phyloP scores from a whole-genome alignment of 2,113 vertebrate species.

The Urocynchramus pylzowi region DNA sequence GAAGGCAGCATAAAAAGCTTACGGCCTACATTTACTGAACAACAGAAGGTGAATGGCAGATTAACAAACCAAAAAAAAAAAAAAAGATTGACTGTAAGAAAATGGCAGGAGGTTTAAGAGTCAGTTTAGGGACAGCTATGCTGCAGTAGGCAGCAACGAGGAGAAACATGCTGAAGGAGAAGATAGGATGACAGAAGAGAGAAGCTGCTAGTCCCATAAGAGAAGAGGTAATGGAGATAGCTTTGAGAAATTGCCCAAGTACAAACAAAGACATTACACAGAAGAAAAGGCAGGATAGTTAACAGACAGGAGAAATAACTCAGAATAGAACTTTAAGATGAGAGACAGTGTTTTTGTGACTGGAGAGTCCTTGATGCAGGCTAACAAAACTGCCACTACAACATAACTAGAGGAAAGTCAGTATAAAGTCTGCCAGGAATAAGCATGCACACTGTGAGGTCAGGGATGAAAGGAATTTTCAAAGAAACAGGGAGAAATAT shows the following conservation, averaged over 20 bases:
- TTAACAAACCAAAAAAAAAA: constrained; percentile 7
- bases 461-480: background rate
- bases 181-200: background rate
- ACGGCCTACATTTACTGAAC: background rate
- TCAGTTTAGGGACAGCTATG: background rate
- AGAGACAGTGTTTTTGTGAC: background rate
- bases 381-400: background rate
- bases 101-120: constrained; percentile 27
- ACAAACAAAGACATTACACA: constrained; percentile 12
- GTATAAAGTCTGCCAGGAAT: background rate
- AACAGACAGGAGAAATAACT: background rate
- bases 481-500: background rate
- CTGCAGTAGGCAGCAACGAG: background rate
- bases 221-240: background rate
- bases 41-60: background rate
- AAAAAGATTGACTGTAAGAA: background rate
- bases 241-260: background rate
- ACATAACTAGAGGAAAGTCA: background rate
- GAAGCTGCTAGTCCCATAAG: background rate
- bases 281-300: background rate
- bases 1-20: background rate
- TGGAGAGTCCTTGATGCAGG: background rate
- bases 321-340: background rate
- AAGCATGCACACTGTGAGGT: background rate
- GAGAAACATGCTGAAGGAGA: background rate